These are phyloP conservation scores for Clistopyga incitator DNA, from an alignment of 2,888 invertebrate species.

Conservation along the genomic window DNA sequence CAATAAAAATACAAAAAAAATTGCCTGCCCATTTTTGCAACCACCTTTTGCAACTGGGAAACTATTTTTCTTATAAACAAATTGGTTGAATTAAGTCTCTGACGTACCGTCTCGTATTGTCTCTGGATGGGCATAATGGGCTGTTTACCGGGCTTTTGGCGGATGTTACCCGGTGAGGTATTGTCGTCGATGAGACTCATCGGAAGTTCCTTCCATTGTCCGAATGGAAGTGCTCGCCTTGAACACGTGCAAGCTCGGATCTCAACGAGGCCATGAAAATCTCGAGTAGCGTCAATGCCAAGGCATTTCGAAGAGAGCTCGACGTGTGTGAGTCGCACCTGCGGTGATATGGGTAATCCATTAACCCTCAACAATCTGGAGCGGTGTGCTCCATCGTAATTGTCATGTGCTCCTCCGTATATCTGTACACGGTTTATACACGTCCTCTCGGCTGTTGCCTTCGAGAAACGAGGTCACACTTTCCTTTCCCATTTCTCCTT, in stretches of 20 bases:
- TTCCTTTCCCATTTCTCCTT: constrained; percentile 10
- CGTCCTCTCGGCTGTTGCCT: not conserved
- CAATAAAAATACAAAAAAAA: no score
- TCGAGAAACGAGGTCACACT: constrained; percentile 38
- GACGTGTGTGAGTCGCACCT: not conserved
- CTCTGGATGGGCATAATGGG: not conserved
- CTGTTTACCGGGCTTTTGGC: not conserved
- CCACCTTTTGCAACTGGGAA: no score
- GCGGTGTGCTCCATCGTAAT: not conserved
- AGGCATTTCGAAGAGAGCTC: not conserved
- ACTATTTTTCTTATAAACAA: not conserved
- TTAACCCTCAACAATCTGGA: constrained; percentile 12
- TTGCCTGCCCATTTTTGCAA: no score
- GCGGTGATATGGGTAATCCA: not conserved
- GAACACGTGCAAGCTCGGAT: constrained; percentile 17
- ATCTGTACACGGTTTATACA: not conserved
- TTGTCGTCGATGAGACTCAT: constrained; percentile 22
- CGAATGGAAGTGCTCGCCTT: not conserved
- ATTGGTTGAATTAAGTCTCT: not conserved
- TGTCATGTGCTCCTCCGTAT: not conserved
- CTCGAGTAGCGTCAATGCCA: constrained; percentile 9
- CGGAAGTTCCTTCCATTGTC: constrained; percentile 10
- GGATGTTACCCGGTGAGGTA: not conserved
- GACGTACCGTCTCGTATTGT: not conserved
- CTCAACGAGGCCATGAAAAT: constrained; percentile 19